phyloP scores from a whole-genome alignment of 2,888 invertebrate species.

The Oeneis ivallda region DNA sequence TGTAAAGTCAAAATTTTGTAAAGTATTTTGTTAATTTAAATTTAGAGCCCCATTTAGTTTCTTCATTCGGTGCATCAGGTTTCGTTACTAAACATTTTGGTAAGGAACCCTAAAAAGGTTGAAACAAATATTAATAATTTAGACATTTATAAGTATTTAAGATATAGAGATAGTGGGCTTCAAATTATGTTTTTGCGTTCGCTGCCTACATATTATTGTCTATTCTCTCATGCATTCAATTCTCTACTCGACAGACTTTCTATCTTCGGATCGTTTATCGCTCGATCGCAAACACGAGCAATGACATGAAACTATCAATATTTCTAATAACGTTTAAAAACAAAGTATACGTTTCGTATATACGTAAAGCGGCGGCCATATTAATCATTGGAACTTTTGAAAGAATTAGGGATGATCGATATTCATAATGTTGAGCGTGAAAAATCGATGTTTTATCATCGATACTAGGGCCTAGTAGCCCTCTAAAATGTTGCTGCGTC shows the following conservation, averaged over 20 bases:
- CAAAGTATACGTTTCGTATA: constrained; percentile 76
- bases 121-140: constrained; percentile 34
- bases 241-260: constrained; percentile 73
- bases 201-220: constrained; percentile 59
- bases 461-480: too few relatives aligned
- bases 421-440: too few relatives aligned
- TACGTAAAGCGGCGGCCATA: constrained; percentile 65
- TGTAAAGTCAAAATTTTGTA: too few relatives aligned
- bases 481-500: too few relatives aligned
- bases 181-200: constrained; percentile 54
- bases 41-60: too few relatives aligned
- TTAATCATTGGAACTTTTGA: constrained; percentile 67
- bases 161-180: constrained; percentile 53
- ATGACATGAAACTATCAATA: constrained; percentile 81
- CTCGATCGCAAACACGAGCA: constrained; percentile 74
- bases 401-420: too few relatives aligned
- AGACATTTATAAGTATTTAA: constrained; percentile 42
- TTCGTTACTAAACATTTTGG: too few relatives aligned
- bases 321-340: constrained; percentile 80
- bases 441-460: too few relatives aligned
- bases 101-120: constrained; percentile 23
- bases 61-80: too few relatives aligned
- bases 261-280: constrained; percentile 74
- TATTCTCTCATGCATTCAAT: constrained; percentile 65
- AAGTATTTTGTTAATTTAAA: too few relatives aligned